Evolutionary conservation across 1,140 invertebrate species (phyloP).

Genomic region (Hylaeus volcanicus): DNA sequence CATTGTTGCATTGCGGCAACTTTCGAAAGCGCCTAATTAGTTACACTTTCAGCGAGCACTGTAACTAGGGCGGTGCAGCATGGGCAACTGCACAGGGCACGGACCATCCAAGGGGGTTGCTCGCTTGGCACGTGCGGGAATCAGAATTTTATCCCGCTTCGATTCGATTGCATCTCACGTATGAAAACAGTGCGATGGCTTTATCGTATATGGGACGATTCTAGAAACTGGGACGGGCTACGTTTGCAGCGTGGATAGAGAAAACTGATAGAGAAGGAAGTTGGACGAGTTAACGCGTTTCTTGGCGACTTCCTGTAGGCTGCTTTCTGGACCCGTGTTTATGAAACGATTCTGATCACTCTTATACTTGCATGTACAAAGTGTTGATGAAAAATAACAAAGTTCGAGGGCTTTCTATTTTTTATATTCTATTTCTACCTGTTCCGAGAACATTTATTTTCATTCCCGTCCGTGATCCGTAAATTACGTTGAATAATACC

Average conservation of each 20-base stretch:
- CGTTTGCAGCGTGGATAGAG: neutral
- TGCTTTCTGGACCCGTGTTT: too few relatives aligned
- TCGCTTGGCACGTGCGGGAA: neutral
- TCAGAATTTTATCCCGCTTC: constrained; percentile 13
- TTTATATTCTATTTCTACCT: too few relatives aligned
- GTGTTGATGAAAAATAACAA: too few relatives aligned
- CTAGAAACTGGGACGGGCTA: constrained; percentile 10
- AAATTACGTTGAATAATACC: too few relatives aligned
- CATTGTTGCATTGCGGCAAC: constrained; percentile 55
- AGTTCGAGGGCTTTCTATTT: too few relatives aligned
- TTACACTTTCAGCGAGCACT: constrained; percentile 60
- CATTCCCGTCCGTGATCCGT: too few relatives aligned
- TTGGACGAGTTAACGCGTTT: neutral
- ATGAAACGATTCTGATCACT: too few relatives aligned
- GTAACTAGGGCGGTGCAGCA: constrained; percentile 51
- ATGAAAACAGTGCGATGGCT: neutral
- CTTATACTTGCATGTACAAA: too few relatives aligned
- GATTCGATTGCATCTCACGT: constrained; percentile 31
- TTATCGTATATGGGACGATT: neutral
- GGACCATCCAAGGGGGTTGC: neutral
- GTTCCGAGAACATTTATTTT: too few relatives aligned
- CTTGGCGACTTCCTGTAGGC: neutral
- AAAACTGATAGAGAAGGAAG: neutral
- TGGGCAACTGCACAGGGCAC: constrained; percentile 15
- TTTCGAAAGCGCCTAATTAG: constrained; percentile 67